Percentiles rank a stretch among this genome's conserved stretches.
phyloP scores from a whole-genome alignment of 53 echinoderm and acorn worm species.

The Crossaster papposus region DNA sequence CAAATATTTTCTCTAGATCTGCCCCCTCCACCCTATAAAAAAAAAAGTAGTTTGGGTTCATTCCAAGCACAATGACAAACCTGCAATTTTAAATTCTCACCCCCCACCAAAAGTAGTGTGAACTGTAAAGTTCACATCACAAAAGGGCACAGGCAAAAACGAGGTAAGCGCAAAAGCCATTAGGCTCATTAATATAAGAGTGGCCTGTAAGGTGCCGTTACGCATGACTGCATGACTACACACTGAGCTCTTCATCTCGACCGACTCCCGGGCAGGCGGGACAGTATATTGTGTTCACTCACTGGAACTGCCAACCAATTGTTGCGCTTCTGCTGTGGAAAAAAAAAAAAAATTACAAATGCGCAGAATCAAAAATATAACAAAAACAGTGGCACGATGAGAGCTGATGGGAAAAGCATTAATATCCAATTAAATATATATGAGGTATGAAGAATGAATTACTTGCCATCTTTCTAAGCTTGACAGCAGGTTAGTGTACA shows the following conservation, averaged over 20 bases:
- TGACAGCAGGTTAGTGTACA: not conserved
- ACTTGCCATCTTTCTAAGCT: not conserved
- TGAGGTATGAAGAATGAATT: constrained; percentile 18
- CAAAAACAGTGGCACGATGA: not conserved
- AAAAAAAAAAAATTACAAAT: not conserved
- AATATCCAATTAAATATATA: constrained; percentile 23
- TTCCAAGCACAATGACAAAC: no score
- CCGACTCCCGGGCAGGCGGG: no score
- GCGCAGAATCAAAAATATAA: not conserved
- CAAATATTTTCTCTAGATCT: no score
- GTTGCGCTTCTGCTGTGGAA: constrained; percentile 15
- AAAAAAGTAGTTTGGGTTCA: no score
- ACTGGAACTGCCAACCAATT: constrained; percentile 19
- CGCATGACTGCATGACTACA: not conserved
- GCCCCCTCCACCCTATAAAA: no score
- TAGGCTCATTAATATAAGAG: constrained; percentile 17
- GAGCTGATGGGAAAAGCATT: not conserved
- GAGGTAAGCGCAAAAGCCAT: not conserved
- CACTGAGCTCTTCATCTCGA: not conserved
- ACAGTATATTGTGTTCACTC: constrained; percentile 22
- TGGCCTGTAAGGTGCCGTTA: not conserved
- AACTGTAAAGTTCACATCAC: no score
- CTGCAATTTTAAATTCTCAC: no score
- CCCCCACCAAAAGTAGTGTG: no score
- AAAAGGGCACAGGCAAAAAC: not conserved